These are phyloP conservation scores for Pemphigus obesinymphae DNA, from an alignment of 1,140 invertebrate genomes.

Conservation along the genomic window DNA sequence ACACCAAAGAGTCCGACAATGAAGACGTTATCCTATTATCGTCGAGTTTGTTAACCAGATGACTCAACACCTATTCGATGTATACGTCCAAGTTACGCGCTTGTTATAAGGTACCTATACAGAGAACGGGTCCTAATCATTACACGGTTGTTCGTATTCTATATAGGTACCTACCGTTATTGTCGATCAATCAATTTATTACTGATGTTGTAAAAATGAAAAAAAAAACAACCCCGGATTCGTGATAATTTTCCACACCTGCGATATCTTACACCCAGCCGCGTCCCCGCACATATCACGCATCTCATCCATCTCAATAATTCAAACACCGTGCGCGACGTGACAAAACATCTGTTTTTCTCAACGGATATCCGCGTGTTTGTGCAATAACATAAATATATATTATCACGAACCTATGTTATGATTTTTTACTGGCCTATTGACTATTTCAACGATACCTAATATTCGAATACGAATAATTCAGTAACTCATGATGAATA, in stretches of 20 bases:
- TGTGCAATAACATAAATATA: neutral
- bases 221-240: neutral
- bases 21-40: neutral
- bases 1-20: slow-evolving; percentile 19
- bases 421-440: too few species aligned
- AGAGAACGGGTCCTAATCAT: neutral
- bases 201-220: neutral
- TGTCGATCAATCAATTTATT: slow-evolving; percentile 32
- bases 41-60: slow-evolving; percentile 25
- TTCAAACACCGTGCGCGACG: neutral
- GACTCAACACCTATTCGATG: neutral
- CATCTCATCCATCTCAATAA: neutral
- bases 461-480: too few species aligned
- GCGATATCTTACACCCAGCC: neutral
- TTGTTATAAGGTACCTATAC: neutral
- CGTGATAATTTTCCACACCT: slow-evolving; percentile 1
- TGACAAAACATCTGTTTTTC: slow-evolving; percentile 23
- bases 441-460: too few species aligned
- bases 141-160: neutral
- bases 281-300: neutral
- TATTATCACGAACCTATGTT: too few species aligned
- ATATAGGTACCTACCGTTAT: neutral
- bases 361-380: neutral
- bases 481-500: too few species aligned
- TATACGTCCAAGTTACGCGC: slow-evolving; percentile 8